Evolutionary conservation across 2,113 vertebrate genomes (phyloP), one percentile per base, ranked within the genome.

Genomic region (Notarius quadriscutis): DNA sequence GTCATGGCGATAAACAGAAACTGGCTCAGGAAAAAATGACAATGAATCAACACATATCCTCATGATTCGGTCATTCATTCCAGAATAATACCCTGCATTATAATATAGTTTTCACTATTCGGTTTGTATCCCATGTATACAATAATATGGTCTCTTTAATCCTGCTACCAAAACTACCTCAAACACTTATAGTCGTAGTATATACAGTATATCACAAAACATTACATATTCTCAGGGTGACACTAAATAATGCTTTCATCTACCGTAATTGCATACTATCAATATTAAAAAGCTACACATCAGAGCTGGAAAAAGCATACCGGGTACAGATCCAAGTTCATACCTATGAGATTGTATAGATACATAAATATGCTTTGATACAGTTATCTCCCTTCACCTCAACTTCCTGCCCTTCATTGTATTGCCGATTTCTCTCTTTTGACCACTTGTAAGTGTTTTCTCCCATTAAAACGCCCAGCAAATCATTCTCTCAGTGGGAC

Each of bases 221-320:
- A 1, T 27, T 8, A 71, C 67, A 74, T 11, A 53, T 84, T 72
- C 51, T 71, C 63, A 69, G 48, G n/a, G 34, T 14, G 41, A 74
- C 55, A 74, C 4, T 27, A 72, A 48, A 18, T 55, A 50, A 12
- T 78, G 25, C 30, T 18, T 55, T 57, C 7, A 27, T 55, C 0
- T 53, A n/a, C n/a, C n/a, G n/a, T n/a, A 78, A 78, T 27, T 27
- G 18, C 7, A 81, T 7, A 34, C 34, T 30, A 62, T 69, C n/a
- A 14, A 22, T 78, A 27, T 57, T 83, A 69, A 83, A 86, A 65
- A 78, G 10, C n/a, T 83, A 65, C 57, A 27, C 88, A 91, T 92
- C 92, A 94, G 93, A 95, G 93, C 93, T 94, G 92, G 93, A 92
- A 89, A 93, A 93, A 94, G 89, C 91, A 92, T 92, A 92, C 91